A percentile compares a stretch with the other conserved stretches of the same genome.
These are phyloP conservation scores for Dufourea novaeangliae DNA, from an alignment of 1,140 invertebrate species.

Conservation along the genomic window DNA sequence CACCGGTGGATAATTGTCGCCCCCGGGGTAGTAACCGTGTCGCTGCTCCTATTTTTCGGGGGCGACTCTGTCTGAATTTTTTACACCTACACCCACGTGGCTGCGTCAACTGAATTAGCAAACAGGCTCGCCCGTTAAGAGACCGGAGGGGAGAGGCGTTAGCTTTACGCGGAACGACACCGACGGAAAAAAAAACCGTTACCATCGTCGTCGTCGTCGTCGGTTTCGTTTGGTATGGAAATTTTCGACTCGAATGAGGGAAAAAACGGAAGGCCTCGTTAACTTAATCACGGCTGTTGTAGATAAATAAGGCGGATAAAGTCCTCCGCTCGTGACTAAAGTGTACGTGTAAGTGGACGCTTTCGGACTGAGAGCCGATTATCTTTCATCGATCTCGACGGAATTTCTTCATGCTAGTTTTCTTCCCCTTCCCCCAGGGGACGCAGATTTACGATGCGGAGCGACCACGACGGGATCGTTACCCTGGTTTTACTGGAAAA, in stretches of 20 bases:
- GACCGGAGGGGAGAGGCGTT: no score
- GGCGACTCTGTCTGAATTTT: background rate
- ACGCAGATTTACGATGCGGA: background rate
- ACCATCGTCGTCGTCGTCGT: background rate
- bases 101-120: background rate
- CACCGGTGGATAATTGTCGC: background rate
- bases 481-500: background rate
- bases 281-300: constrained; percentile 1
- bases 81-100: background rate
- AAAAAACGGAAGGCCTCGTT: constrained; percentile 1
- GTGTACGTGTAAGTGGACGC: background rate
- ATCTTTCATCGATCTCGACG: constrained; percentile 1
- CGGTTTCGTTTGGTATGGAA: constrained; percentile 16
- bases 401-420: background rate
- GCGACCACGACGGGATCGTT: background rate
- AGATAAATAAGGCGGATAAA: constrained; percentile 25
- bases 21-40: background rate
- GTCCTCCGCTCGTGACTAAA: background rate
- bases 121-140: background rate
- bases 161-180: background rate
- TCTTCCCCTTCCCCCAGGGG: background rate
- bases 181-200: no score
- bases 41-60: background rate
- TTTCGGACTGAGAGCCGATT: background rate
- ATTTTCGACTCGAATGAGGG: background rate